Evolutionary conservation across 2,113 vertebrate species (phyloP).

Genomic region (Craseonycteris thonglongyai): DNA sequence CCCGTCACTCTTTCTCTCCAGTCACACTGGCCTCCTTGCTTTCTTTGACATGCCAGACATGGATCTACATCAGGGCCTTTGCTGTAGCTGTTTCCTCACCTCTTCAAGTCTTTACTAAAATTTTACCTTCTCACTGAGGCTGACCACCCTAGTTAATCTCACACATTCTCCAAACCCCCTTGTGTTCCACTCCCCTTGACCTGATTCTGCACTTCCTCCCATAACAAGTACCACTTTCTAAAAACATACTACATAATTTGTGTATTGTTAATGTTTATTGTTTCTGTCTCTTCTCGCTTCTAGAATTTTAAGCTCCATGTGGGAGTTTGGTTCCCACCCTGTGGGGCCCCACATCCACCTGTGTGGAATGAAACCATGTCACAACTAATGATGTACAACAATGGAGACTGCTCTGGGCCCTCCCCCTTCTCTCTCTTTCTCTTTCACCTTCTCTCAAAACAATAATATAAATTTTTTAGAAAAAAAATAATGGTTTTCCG

Average conservation of each 20-base stretch:
- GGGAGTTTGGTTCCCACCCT: no score
- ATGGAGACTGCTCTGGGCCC: no score
- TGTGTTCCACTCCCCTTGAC: background rate
- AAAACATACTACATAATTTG: background rate
- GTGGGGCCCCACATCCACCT: no score
- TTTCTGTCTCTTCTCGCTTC: background rate
- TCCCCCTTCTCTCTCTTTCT: no score
- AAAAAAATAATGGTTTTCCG: constrained; percentile 32
- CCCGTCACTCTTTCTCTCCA: background rate
- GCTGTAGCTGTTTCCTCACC: background rate
- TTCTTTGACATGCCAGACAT: background rate
- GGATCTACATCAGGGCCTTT: background rate
- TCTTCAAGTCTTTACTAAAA: background rate
- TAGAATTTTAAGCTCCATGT: background rate
- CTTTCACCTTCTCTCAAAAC: no score
- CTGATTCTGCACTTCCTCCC: background rate
- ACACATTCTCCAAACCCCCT: background rate
- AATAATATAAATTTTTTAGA: no score
- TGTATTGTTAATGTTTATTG: no score
- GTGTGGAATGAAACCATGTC: no score
- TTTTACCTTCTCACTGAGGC: background rate
- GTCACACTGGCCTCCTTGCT: background rate
- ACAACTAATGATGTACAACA: no score
- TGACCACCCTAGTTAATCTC: background rate
- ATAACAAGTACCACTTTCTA: background rate